Conservation (phyloP, 2,113 vertebrate species). For the Xyrauchen texanus region DNA sequence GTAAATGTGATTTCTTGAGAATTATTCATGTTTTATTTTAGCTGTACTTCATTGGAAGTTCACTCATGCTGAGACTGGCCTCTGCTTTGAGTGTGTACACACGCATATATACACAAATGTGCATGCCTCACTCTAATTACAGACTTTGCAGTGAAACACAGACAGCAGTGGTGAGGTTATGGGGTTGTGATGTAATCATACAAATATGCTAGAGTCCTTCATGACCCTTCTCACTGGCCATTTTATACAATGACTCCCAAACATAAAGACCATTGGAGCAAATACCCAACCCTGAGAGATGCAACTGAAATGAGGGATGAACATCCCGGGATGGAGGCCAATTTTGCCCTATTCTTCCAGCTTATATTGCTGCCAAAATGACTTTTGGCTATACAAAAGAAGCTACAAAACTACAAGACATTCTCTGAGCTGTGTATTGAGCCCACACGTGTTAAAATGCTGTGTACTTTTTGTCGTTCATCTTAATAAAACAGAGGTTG, state of each 20-base stretch:
- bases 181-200: slow-evolving; percentile 58
- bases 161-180: slow-evolving; percentile 34
- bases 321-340: slow-evolving; percentile 59
- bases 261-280: slow-evolving; percentile 32
- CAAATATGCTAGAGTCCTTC: slow-evolving; percentile 40
- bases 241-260: slow-evolving; percentile 27
- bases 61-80: slow-evolving; percentile 1
- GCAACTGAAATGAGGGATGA: slow-evolving; percentile 60
- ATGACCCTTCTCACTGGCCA: too few species aligned
- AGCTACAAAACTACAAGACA: slow-evolving; percentile 52
- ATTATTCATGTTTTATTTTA: too few species aligned
- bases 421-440: slow-evolving; percentile 54
- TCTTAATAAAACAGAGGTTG: slow-evolving; percentile 72
- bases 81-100: neutral
- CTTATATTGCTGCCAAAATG: slow-evolving; percentile 61
- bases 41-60: neutral
- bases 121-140: slow-evolving; percentile 54
- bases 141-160: slow-evolving; percentile 58
- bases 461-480: slow-evolving; percentile 63
- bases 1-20: too few species aligned
- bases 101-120: neutral
- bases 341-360: slow-evolving; percentile 58
- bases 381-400: slow-evolving; percentile 64
- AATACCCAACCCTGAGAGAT: slow-evolving; percentile 50
- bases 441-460: slow-evolving; percentile 53